Evolutionary conservation across 92 coral and sea anemone species (phyloP).

Genomic region (Virgularia gustaviana): DNA sequence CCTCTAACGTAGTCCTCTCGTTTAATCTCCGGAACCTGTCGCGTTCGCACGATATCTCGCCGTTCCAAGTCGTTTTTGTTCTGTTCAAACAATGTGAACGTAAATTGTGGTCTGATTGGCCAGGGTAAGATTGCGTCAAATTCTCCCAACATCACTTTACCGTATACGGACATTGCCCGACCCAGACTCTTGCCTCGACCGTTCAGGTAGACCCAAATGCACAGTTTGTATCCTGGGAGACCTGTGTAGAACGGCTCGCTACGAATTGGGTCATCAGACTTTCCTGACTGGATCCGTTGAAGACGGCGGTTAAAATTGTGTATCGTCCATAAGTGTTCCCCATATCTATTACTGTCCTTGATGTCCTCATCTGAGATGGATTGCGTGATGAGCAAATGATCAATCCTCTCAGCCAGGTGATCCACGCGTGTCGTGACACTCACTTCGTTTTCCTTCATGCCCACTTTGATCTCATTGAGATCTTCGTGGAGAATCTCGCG

Average conservation of each 20-base stretch:
- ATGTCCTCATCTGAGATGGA: slow-evolving; percentile 6
- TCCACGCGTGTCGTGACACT: slow-evolving; percentile 55
- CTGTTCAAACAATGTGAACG: slow-evolving; percentile 82
- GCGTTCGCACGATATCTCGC: slow-evolving; percentile 83
- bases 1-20: slow-evolving; percentile 67
- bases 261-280: slow-evolving; percentile 82
- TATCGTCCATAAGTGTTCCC: slow-evolving; percentile 86
- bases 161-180: slow-evolving; percentile 76
- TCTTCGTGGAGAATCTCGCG: slow-evolving; percentile 1
- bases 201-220: slow-evolving; percentile 85
- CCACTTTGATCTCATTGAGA: background rate
- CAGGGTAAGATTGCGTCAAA: slow-evolving; percentile 85
- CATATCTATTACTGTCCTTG: slow-evolving; percentile 57
- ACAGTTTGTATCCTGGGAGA: slow-evolving; percentile 86
- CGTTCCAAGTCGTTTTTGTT: slow-evolving; percentile 63
- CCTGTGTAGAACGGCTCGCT: slow-evolving; percentile 94
- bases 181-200: slow-evolving; percentile 91
- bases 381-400: slow-evolving; percentile 25
- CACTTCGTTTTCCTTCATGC: slow-evolving; percentile 44
- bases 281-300: slow-evolving; percentile 75
- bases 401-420: slow-evolving; percentile 13
- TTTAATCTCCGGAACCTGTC: slow-evolving; percentile 86
- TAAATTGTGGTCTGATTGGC: slow-evolving; percentile 96
- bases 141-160: slow-evolving; percentile 85
- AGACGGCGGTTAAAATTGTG: slow-evolving; percentile 68